Evolutionary conservation across 1,140 invertebrate genomes (phyloP).

Genomic region (Popillia japonica): DNA sequence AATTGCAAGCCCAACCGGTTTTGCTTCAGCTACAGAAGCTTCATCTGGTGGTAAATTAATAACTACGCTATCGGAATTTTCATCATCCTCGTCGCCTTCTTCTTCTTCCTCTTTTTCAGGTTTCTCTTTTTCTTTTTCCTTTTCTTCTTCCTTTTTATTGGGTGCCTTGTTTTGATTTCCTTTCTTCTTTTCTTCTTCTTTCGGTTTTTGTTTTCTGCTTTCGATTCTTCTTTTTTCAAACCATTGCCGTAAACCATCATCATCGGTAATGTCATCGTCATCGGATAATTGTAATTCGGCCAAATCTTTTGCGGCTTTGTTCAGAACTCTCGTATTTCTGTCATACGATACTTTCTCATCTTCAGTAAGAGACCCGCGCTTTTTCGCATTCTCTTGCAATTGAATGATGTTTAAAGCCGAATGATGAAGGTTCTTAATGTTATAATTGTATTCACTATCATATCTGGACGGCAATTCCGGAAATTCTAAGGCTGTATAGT

Average conservation of each 20-base stretch:
- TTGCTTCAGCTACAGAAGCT: slow-evolving; percentile 73
- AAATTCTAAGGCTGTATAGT: slow-evolving; percentile 53
- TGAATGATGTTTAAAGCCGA: slow-evolving; percentile 62
- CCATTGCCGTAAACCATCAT: slow-evolving; percentile 46
- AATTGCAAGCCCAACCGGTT: slow-evolving; percentile 69
- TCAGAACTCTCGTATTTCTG: slow-evolving; percentile 60
- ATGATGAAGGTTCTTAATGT: slow-evolving; percentile 61
- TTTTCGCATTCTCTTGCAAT: slow-evolving; percentile 63
- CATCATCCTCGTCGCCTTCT: slow-evolving; percentile 62
- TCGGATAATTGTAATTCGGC: slow-evolving; percentile 58
- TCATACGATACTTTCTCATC: slow-evolving; percentile 62
- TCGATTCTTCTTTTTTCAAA: slow-evolving; percentile 50
- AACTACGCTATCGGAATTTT: slow-evolving; percentile 61
- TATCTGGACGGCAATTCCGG: slow-evolving; percentile 53
- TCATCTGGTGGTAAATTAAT: slow-evolving; percentile 65
- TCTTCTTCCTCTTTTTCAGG: slow-evolving; percentile 56
- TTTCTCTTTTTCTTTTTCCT: slow-evolving; percentile 57
- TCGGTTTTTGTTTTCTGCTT: slow-evolving; percentile 58
- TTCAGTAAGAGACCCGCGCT: slow-evolving; percentile 60
- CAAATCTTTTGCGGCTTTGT: slow-evolving; percentile 61
- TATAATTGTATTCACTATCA: slow-evolving; percentile 50
- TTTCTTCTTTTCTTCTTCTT: slow-evolving; percentile 52
- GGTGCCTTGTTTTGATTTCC: slow-evolving; percentile 59
- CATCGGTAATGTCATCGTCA: slow-evolving; percentile 43
- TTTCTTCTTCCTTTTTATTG: slow-evolving; percentile 53